Percentiles rank a stretch among this genome's conserved stretches.
Conservation (phyloP, 2,797 vertebrate species). For the Diceros bicornis region DNA sequence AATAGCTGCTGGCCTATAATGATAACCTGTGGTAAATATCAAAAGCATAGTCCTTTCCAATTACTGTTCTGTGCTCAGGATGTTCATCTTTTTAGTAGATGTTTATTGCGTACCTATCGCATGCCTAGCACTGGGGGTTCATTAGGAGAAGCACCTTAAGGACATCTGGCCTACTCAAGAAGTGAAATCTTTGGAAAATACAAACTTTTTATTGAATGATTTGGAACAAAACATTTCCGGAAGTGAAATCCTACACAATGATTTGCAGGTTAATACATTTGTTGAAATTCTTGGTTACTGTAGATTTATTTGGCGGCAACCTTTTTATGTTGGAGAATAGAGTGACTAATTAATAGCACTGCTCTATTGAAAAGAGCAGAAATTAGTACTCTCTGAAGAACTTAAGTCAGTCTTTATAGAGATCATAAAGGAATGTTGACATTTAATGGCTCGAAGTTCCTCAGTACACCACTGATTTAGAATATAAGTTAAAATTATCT, state of each 20-base stretch:
- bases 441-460: slow-evolving; percentile 63
- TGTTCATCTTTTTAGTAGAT: background rate
- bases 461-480: slow-evolving; percentile 66
- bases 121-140: background rate
- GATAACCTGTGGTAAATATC: background rate
- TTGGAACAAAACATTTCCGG: slow-evolving; percentile 59
- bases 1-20: slow-evolving; percentile 17
- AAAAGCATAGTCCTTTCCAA: background rate
- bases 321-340: slow-evolving; percentile 58
- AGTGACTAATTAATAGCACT: slow-evolving; percentile 43
- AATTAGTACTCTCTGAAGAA: slow-evolving; percentile 60
- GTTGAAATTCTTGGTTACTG: slow-evolving; percentile 49
- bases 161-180: background rate
- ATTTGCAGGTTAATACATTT: slow-evolving; percentile 23
- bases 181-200: slow-evolving; percentile 21
- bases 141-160: background rate
- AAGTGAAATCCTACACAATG: slow-evolving; percentile 40
- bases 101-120: background rate
- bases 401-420: slow-evolving; percentile 66
- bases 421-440: slow-evolving; percentile 65
- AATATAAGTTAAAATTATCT: slow-evolving; percentile 63
- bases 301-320: slow-evolving; percentile 58
- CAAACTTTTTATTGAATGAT: slow-evolving; percentile 25
- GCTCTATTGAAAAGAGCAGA: slow-evolving; percentile 50
- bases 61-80: background rate